Evolutionary conservation across 2,888 invertebrate genomes (phyloP), one percentile per base, ranked within the genome.

Genomic region (Protodeltote pygarga): DNA sequence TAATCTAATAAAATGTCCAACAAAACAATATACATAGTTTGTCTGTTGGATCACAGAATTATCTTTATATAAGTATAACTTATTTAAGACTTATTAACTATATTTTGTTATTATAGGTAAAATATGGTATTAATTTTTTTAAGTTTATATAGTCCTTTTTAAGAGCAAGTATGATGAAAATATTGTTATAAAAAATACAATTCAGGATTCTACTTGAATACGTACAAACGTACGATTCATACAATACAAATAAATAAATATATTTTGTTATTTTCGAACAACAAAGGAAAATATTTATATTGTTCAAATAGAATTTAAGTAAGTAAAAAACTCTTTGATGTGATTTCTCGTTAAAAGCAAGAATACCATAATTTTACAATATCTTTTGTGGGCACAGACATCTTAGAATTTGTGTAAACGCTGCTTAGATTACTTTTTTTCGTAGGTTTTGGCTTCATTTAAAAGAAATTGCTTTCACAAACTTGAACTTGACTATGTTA

Each of bases 271-370:
- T 47, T 54, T 33, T 40, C 49, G 40, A 61, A 65, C 54, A 68
- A 60, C 62, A 61, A 64, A 68, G 45, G 37, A 52, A 40, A 50
- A 42, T 44, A 58, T 65, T 61, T 55, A 55, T 55, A 49, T 49
- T 27, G 50, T 9, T 31, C 37, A 45, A 53, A 68, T 65, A 71
- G 68, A 71, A 38, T 50, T 51, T 40, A 44, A 53, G 57, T 50
- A 71, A 59, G 53, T 55, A 67, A 53, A n/a, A 57, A 65, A 13
- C 17, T 35, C 52, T 64, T 63, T 63, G 68, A 63, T 63, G 58
- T 50, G 29, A 63, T 50, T 62, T 47, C 37, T 31, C 41, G 47
- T 44, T 48, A 45, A 52, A 69, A 65, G 47, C 57, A 50, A 41
- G 42, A 53, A 45, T 35, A 55, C 62, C 52, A 13, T 62, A 48